Evolutionary conservation across 2,113 vertebrate species (phyloP).

Genomic region (Lonchura striata): DNA sequence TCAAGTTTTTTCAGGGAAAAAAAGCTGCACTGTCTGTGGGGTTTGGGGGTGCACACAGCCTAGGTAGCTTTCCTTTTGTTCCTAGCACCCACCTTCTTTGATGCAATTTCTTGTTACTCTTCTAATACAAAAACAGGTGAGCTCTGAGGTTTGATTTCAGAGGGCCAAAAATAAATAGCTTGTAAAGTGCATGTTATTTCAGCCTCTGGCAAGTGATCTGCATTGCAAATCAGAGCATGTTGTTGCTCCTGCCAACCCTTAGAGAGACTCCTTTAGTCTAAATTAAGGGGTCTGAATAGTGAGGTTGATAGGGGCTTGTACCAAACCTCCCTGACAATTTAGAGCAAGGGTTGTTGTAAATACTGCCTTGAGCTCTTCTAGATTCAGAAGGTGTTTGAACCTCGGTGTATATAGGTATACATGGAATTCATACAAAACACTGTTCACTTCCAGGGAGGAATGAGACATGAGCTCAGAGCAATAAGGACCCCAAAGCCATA

Average conservation of each 20-base stretch:
- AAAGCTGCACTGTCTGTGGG: accelerated
- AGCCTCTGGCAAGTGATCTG: background rate
- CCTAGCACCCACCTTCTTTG: background rate
- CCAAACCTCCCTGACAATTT: background rate
- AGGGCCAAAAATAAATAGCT: background rate
- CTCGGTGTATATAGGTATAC: background rate
- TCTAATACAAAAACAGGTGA: background rate
- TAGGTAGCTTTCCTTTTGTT: background rate
- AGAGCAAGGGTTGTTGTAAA: background rate
- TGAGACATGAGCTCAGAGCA: background rate
- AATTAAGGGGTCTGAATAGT: background rate
- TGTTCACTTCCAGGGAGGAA: background rate
- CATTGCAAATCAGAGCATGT: background rate
- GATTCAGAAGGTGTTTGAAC: background rate
- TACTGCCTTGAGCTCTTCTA: background rate
- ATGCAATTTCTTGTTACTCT: background rate
- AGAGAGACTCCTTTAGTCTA: background rate
- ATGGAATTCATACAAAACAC: background rate
- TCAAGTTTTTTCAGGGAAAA: background rate
- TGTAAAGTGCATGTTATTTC: background rate
- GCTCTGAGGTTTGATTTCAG: background rate
- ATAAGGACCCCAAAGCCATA: background rate
- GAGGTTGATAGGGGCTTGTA: background rate
- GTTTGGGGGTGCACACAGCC: background rate
- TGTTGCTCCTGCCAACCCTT: background rate